These are phyloP conservation scores for Corythoichthys haematopterus DNA, from an alignment of 2,113 vertebrate species.

Conservation along the genomic window DNA sequence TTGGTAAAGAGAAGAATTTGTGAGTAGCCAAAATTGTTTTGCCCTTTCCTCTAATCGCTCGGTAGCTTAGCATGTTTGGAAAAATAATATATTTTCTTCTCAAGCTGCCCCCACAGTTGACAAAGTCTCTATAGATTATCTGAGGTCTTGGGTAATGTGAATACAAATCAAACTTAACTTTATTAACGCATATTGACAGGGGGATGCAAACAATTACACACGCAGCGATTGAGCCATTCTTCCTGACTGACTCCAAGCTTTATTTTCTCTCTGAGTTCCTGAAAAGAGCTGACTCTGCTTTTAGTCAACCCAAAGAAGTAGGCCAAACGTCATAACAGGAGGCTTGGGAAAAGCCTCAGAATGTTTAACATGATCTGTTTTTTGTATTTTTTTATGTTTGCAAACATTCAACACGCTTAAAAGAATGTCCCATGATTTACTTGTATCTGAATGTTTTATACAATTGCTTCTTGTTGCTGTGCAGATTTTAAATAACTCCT, in stretches of 20 bases:
- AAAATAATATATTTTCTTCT: too few species aligned
- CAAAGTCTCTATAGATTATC: neutral
- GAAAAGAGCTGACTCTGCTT: conserved; percentile 17
- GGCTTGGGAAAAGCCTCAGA: conserved; percentile 14
- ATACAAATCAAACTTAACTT: neutral
- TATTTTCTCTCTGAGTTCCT: neutral
- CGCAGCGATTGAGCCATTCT: neutral
- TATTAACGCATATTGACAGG: neutral
- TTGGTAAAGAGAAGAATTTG: too few species aligned
- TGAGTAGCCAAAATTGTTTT: too few species aligned
- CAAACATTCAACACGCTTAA: conserved; percentile 21
- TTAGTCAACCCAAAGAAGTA: conserved; percentile 21
- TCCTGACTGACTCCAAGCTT: conserved; percentile 10
- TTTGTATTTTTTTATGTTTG: conserved; percentile 23
- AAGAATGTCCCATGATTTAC: neutral
- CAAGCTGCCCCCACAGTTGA: neutral
- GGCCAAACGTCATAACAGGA: conserved; percentile 13
- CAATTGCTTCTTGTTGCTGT: neutral
- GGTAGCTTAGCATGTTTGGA: too few species aligned
- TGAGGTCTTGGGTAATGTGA: neutral
- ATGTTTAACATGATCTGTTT: conserved; percentile 23
- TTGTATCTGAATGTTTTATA: neutral
- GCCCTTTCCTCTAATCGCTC: too few species aligned
- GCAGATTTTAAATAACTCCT: neutral
- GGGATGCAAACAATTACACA: neutral